Base-by-base conservation (phyloP, 2,888 invertebrate species). In the Stratiomys singularior region DNA sequence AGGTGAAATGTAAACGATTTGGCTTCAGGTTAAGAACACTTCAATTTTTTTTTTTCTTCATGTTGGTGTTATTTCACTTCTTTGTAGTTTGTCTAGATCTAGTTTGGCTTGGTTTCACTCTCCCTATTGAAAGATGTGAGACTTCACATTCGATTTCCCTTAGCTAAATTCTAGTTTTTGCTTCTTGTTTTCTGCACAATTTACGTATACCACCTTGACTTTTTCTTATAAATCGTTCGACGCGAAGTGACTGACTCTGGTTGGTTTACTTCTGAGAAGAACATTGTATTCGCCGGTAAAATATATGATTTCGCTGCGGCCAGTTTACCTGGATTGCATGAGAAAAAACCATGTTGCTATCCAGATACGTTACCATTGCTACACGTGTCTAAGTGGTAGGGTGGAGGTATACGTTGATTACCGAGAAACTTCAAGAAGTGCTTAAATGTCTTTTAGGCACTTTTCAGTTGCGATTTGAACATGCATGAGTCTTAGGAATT, bases 1-100 rank as follows among this genome's bases (percentile, higher is more conserved):
- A 71, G 71, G 71, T 71, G 71, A 71, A 52, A 47, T 46, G 44
- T 46, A 67, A 67, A 67, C 46, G 44, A 37, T 46, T 67, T 46
- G n/a, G 5, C 64, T 64, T 30, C 13, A 27, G 64, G 28, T 64
- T 67, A 67, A 44, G 67, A 67, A 23, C 30, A 64, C 46, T 46
- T 30, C 30, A n/a, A 27, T n/a, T 13, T 18, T 52, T 7, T 44
- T 15, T 13, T 52, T n/a, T 4, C 7, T 4, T n/a, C 18, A 52
- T 13, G 52, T 18, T 52, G 52, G 3, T 52, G 52, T 18, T 52
- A 9, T 37, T 37, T 37, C 37, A 37, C 37, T 37, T 37, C 37
- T 37, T 37, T 37, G 37, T 37, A 52, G 52, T 18, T 52, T 13
- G 52, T 52, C 18, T 52, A 13, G 15, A n/a, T 52, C 52, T 52